phyloP scores from a whole-genome alignment of 1,140 invertebrate species.

The Mercenaria mercenaria region DNA sequence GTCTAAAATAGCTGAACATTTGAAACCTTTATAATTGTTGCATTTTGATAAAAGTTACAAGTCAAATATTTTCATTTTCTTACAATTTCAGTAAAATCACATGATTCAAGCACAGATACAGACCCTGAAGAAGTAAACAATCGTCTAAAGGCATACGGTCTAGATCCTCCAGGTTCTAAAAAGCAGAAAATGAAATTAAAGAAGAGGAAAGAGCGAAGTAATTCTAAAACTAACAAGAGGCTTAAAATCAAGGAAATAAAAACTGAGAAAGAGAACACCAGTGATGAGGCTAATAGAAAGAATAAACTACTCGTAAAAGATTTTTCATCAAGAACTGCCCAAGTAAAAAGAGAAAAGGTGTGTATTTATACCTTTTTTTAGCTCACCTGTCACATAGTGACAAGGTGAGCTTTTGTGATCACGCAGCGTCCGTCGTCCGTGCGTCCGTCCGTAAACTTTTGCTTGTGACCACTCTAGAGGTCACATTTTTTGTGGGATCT shows the following conservation, averaged over 20 bases:
- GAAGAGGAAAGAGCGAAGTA: slow-evolving; percentile 68
- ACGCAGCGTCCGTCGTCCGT: too few species aligned
- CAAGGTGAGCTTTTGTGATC: too few species aligned
- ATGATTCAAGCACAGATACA: slow-evolving; percentile 81
- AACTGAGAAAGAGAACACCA: slow-evolving; percentile 79
- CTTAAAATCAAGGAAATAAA: slow-evolving; percentile 73
- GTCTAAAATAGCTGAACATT: too few species aligned
- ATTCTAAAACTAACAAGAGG: slow-evolving; percentile 47
- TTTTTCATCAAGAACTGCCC: slow-evolving; percentile 57
- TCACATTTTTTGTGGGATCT: too few species aligned
- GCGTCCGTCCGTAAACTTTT: too few species aligned
- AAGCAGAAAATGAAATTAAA: slow-evolving; percentile 68
- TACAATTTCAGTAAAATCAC: slow-evolving; percentile 58
- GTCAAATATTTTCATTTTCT: too few species aligned
- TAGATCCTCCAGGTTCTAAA: slow-evolving; percentile 65
- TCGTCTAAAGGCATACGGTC: slow-evolving; percentile 73
- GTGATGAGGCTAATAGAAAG: slow-evolving; percentile 46
- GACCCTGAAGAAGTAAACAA: slow-evolving; percentile 77
- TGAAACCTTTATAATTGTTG: too few species aligned
- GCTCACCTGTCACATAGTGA: too few species aligned
- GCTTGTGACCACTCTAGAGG: too few species aligned
- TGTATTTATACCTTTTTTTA: too few species aligned
- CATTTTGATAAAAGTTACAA: too few species aligned
- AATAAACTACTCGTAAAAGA: slow-evolving; percentile 61
- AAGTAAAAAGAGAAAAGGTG: slow-evolving; percentile 62